Percentiles rank a stretch among this genome's conserved stretches.
phyloP scores from a whole-genome alignment of 1,140 invertebrate genomes.

The Parasteatoda tepidariorum region DNA sequence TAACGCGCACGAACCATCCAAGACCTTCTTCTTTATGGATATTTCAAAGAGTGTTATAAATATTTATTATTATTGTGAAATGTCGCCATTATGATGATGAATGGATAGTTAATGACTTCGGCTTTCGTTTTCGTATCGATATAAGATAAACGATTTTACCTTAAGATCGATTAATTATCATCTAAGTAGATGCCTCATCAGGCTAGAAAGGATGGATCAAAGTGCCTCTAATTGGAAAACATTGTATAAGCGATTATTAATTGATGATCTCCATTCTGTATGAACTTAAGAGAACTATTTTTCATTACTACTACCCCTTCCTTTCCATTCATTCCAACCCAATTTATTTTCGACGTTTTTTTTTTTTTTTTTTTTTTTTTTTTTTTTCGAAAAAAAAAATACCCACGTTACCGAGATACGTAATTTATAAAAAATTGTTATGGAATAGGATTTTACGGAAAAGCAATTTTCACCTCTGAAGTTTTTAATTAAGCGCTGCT shows the following conservation, averaged over 20 bases:
- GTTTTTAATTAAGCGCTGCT: too few relatives aligned
- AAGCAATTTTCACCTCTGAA: too few relatives aligned
- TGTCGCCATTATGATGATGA: slow-evolving; percentile 26
- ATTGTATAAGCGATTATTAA: background rate
- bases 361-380: too few relatives aligned
- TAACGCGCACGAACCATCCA: background rate
- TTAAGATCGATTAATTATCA: slow-evolving; percentile 37
- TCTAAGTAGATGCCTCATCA: slow-evolving; percentile 15
- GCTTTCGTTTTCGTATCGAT: slow-evolving; percentile 5
- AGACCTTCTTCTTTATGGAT: background rate
- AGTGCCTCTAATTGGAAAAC: slow-evolving; percentile 6
- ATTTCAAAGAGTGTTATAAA: slow-evolving; percentile 3
- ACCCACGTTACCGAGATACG: too few relatives aligned
- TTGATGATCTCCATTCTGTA: background rate
- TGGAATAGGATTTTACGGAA: too few relatives aligned
- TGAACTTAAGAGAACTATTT: background rate
- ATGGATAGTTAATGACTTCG: slow-evolving; percentile 37
- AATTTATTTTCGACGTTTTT: background rate
- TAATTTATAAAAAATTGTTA: too few relatives aligned
- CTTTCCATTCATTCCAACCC: background rate
- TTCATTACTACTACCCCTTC: background rate
- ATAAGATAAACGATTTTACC: slow-evolving; percentile 25
- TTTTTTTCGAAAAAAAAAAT: too few relatives aligned
- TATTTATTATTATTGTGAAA: slow-evolving; percentile 47
- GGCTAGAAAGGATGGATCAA: background rate